Percentiles rank a stretch among this genome's conserved stretches.
Conservation (phyloP, 2,888 invertebrate species). For the Ptychoptera contaminata region DNA sequence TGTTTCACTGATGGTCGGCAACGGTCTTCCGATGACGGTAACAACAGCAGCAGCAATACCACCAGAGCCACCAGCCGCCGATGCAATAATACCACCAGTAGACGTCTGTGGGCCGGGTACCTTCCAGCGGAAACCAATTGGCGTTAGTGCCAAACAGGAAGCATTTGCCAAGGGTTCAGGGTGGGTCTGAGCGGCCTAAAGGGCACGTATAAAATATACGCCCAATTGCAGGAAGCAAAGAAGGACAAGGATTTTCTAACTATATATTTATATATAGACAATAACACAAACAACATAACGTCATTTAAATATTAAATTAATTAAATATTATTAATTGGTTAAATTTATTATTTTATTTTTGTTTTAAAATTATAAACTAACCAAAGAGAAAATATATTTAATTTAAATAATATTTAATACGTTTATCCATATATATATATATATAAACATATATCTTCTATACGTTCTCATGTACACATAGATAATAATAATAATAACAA, state of each 20-base stretch:
- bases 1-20: constrained; percentile 53
- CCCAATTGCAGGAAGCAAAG: constrained; percentile 5
- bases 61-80: constrained; percentile 53
- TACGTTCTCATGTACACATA: too few relatives aligned
- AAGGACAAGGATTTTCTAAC: background rate
- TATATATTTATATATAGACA: too few relatives aligned
- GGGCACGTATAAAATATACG: constrained; percentile 14
- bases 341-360: too few relatives aligned
- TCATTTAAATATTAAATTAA: too few relatives aligned
- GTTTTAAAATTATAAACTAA: too few relatives aligned
- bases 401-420: too few relatives aligned
- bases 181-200: constrained; percentile 14
- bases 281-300: too few relatives aligned
- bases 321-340: too few relatives aligned
- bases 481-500: background rate
- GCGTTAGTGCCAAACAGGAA: constrained; percentile 13
- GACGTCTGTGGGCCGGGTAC: constrained; percentile 11
- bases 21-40: constrained; percentile 48
- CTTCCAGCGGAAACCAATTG: constrained; percentile 14
- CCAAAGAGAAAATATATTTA: too few relatives aligned
- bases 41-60: constrained; percentile 61
- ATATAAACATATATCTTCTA: too few relatives aligned
- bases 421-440: too few relatives aligned
- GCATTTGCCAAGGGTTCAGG: constrained; percentile 14
- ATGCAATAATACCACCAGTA: constrained; percentile 13